Conservation (phyloP, 2,797 vertebrate genomes). For the Typhlichthys eigenmanni region DNA sequence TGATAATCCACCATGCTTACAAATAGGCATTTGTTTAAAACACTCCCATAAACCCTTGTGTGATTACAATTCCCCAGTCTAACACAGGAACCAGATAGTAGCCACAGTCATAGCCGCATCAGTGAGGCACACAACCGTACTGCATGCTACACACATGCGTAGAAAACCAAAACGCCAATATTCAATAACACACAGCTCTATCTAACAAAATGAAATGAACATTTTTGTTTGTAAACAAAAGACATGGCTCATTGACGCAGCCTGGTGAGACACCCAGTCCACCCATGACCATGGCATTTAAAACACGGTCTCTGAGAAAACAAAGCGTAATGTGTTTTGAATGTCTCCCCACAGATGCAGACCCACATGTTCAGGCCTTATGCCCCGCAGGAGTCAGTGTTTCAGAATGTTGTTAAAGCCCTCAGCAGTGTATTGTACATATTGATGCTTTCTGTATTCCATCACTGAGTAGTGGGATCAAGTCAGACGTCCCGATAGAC, state of each 20-base stretch:
- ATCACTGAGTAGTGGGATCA: constrained; percentile 20
- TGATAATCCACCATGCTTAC: constrained; percentile 78
- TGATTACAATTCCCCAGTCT: constrained; percentile 76
- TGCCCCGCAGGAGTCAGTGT: constrained; percentile 32
- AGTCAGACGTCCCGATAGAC: constrained; percentile 43
- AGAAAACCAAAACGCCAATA: constrained; percentile 56
- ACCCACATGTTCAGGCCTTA: constrained; percentile 22
- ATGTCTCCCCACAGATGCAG: constrained; percentile 42
- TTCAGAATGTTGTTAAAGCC: constrained; percentile 31
- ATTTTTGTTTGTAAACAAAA: constrained; percentile 57
- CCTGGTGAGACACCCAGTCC: constrained; percentile 43
- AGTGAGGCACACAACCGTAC: constrained; percentile 15
- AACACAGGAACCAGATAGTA: constrained; percentile 39
- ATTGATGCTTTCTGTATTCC: constrained; percentile 26
- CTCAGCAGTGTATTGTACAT: constrained; percentile 1
- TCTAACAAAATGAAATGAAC: constrained; percentile 58
- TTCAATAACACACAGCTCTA: constrained; percentile 58
- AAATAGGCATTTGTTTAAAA: constrained; percentile 78
- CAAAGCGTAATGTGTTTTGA: constrained; percentile 45
- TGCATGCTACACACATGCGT: constrained; percentile 32
- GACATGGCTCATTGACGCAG: constrained; percentile 48
- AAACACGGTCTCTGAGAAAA: constrained; percentile 42
- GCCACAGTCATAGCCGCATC: no score
- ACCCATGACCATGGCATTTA: constrained; percentile 30
- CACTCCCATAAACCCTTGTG: constrained; percentile 69